Evolutionary conservation across 2,797 vertebrate genomes (phyloP).

Genomic region (Okamejei kenojei): DNA sequence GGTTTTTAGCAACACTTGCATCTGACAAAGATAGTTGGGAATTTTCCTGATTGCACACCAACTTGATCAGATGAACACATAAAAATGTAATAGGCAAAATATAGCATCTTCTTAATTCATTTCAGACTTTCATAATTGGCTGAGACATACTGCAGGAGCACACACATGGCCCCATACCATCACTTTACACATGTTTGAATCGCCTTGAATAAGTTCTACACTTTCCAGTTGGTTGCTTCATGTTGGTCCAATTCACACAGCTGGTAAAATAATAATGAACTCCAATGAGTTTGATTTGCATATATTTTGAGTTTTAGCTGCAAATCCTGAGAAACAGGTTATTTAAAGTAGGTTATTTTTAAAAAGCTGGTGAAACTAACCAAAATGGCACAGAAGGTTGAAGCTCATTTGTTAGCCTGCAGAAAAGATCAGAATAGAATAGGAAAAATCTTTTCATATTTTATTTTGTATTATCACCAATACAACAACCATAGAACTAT

Average conservation of each 20-base stretch:
- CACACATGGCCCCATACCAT: neutral
- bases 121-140: neutral
- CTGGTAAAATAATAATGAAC: neutral
- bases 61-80: neutral
- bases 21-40: slow-evolving; percentile 17
- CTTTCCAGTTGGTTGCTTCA: neutral
- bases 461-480: neutral
- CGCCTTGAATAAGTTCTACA: neutral
- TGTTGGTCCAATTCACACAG: neutral
- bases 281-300: neutral
- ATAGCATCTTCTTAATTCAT: neutral
- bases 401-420: neutral
- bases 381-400: neutral
- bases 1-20: neutral
- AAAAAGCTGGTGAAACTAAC: neutral
- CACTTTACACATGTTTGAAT: neutral
- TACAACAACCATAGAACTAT: neutral
- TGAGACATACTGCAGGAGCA: neutral
- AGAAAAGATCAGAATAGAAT: neutral
- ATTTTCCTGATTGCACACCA: neutral
- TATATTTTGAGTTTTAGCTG: neutral
- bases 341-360: neutral
- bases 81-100: neutral
- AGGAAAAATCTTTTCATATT: neutral
- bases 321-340: neutral